Evolutionary conservation across 2,888 invertebrate species (phyloP), one percentile per base, ranked within the genome.

Genomic region (Limnephilus rhombicus): DNA sequence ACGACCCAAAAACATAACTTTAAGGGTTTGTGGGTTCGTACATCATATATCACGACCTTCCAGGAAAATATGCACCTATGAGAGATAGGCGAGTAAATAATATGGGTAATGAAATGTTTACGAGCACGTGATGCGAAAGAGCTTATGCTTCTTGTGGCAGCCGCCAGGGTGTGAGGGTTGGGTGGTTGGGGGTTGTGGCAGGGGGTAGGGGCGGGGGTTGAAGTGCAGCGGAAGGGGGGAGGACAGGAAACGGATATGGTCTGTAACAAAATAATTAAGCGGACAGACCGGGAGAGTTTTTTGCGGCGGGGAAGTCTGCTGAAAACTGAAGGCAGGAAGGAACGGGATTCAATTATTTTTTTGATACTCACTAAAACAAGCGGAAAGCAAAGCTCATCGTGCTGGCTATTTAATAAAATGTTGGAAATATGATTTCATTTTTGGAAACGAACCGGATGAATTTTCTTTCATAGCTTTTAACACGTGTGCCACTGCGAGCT

Each of bases 101-200:
- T 86, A 87, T 81, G 82, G 87, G 49, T 91, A 87, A 91, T 91
- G 91, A 91, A 91, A 91, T 91, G 91, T 91, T 91, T 91, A 87
- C 82, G 86, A 86, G 91, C 49, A 45, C 49, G 87, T 91, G 87
- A 91, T 91, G 37, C 41, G 83, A 90, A 86, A 87, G 87, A 80
- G 91, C 91, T 81, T 80, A 91, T 31, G 37, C 88, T 68, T 34
- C 68, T 68, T 29, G 86, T 12, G 41, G 37, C 29, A 15, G 29
- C 24, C 86, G 41, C 49, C 4, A 81, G 81, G n/a, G n/a, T 3
- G 13, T 7, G 13, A 29, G 34, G 13, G 31, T 83, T 90, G 29
- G 45, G 80, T 12, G 37, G 41, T n/a, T 80, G 89, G 68, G n/a
- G 34, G 45, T 41, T 41, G 34, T 2, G 34, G 80, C 15, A 7